These are phyloP conservation scores for Aurelia sp. DNA, from an alignment of 30 jellyfish, hydroid and myxozoan genomes.

Conservation along the genomic window DNA sequence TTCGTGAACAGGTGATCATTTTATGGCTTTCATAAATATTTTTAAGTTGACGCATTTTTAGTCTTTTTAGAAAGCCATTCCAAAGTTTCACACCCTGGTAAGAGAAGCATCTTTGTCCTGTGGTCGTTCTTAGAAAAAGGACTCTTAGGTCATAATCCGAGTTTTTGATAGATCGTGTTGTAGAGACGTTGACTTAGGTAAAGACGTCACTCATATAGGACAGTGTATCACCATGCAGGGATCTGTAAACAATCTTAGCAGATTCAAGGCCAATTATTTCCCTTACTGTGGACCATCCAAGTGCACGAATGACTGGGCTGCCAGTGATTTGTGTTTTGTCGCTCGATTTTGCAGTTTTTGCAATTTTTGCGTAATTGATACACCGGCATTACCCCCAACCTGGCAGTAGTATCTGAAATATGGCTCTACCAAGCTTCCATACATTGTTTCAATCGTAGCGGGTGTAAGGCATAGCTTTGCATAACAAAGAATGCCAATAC, in stretches of 20 bases:
- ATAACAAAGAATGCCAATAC: conserved; percentile 10
- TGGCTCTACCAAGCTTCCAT: no score
- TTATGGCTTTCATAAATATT: neutral
- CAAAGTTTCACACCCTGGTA: no score
- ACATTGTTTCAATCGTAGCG: no score
- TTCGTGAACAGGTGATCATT: neutral
- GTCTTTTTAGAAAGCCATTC: no score
- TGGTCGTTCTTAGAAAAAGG: no score
- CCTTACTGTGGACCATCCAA: no score
- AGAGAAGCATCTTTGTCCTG: no score
- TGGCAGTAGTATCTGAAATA: neutral
- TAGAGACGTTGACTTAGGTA: no score
- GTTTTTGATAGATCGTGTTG: no score
- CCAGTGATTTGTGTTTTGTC: neutral
- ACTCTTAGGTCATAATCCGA: no score
- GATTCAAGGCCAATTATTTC: neutral
- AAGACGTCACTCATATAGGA: no score
- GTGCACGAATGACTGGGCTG: conserved; percentile 5
- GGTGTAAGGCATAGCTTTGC: neutral
- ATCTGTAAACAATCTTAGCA: neutral
- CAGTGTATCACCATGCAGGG: no score
- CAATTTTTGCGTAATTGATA: neutral
- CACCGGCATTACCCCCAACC: neutral
- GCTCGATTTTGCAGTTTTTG: neutral
- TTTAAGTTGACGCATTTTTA: neutral